Evolutionary conservation across 2,113 vertebrate genomes (phyloP), one percentile per base, ranked within the genome.

Genomic region (Erythrocebus patas): DNA sequence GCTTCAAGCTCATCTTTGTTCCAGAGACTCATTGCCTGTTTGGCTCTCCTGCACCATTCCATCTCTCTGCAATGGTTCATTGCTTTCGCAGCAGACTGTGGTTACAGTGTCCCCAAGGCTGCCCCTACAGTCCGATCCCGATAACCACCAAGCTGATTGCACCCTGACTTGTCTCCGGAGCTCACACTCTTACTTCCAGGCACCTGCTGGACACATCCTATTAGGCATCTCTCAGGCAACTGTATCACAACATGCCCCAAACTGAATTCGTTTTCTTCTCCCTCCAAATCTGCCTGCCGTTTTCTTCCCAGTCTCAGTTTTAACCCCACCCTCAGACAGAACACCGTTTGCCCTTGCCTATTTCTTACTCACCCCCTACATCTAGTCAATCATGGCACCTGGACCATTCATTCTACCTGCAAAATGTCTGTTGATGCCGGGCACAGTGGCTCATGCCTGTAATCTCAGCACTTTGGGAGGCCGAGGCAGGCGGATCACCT

Each of bases 261-360:
- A 73, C 17, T 84, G 32, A 79, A 35, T 68, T 82, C 13, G 66
- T 68, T 93, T 95, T 75, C 73, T 82, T 82, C 45, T 88, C 11
- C 11, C 38, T 12, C 3, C 8, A 84, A 13, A 38, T 25, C 6
- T 59, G 35, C 61, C 18, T 90, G 30, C 52, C 81, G 50, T n/a
- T 40, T 59, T n/a, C 30, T 30, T 72, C 7, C 40, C 23, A 32
- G 40, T 70, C 35, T 48, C 27, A 23, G 72, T 59, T 59, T 45
- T 17, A 8, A 9, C 14, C 30, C 12, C 8, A 25, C 2, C 23
- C n/a, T 61, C 59, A 73, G 45, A 50, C 5, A 38, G 79, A 72
- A 25, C 1, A 52, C 25, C 40, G 0, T 72, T 64, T 89, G 57
- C 23, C n/a, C 32, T 40, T 30, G 38, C 32, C 27, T 25, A 9